phyloP scores from a whole-genome alignment of 2,888 invertebrate species.

The Ommatoiulus sabulosus region DNA sequence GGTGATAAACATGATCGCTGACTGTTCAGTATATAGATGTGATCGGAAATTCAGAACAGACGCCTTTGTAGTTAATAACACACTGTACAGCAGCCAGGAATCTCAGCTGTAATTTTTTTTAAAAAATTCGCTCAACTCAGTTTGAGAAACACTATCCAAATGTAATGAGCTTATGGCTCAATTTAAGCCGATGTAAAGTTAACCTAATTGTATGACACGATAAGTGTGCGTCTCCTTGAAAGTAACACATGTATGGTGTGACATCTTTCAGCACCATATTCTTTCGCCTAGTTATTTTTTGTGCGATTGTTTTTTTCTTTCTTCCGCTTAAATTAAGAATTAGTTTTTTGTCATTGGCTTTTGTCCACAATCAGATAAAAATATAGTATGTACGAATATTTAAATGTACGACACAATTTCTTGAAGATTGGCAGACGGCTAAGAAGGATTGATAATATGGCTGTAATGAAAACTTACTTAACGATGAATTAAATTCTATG shows the following conservation, averaged over 20 bases:
- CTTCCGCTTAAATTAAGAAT: conserved; percentile 7
- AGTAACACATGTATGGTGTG: conserved; percentile 1
- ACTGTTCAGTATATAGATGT: background rate
- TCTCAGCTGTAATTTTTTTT: background rate
- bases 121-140: background rate
- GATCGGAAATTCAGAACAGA: background rate
- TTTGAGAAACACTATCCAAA: conserved; percentile 2
- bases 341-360: background rate
- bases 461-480: background rate
- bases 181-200: background rate
- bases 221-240: background rate
- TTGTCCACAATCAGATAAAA: background rate
- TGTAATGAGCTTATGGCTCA: background rate
- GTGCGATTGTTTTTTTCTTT: background rate
- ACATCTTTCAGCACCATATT: background rate
- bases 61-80: background rate
- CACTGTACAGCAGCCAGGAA: background rate
- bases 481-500: background rate
- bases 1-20: background rate
- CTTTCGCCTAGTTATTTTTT: conserved; percentile 10
- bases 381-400: background rate
- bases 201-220: conserved; percentile 4
- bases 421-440: background rate
- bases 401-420: background rate
- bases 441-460: background rate